A percentile compares a stretch with the other conserved stretches of the same genome.
phyloP scores from a whole-genome alignment of 2,113 vertebrate species.

The Ariopsis seemanni region DNA sequence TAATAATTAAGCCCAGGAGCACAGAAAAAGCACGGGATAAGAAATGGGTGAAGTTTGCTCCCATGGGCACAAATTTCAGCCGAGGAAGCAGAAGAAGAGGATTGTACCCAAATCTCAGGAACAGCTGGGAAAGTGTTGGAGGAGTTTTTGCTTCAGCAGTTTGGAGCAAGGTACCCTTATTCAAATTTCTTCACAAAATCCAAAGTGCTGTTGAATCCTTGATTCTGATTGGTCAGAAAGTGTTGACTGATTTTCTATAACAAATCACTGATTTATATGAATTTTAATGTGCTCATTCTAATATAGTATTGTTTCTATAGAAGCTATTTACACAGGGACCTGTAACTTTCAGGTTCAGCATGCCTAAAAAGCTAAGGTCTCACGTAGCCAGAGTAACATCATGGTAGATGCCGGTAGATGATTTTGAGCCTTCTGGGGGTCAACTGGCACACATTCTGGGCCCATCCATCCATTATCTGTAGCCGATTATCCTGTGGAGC shows the following conservation, averaged over 20 bases:
- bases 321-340: neutral
- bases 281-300: neutral
- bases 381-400: too few species aligned
- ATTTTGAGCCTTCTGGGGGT: too few species aligned
- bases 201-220: neutral
- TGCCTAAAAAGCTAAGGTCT: too few species aligned
- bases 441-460: too few species aligned
- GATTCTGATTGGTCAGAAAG: neutral
- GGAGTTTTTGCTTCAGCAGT: slow-evolving; percentile 54
- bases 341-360: too few species aligned
- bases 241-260: neutral
- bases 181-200: neutral
- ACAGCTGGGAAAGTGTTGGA: slow-evolving; percentile 66
- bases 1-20: slow-evolving; percentile 64
- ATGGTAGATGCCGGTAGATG: too few species aligned
- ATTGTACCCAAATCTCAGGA: slow-evolving; percentile 58
- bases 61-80: slow-evolving; percentile 41
- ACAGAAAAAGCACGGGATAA: slow-evolving; percentile 49
- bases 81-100: slow-evolving; percentile 54
- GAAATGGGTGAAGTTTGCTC: slow-evolving; percentile 50
- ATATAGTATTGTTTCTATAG: neutral
- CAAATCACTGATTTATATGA: neutral
- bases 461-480: too few species aligned
- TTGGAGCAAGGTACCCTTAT: slow-evolving; percentile 41
- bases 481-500: too few species aligned